Evolutionary conservation across 2,888 invertebrate species (phyloP), one percentile per base, ranked within the genome.

Genomic region (Apocheima hispidaria): DNA sequence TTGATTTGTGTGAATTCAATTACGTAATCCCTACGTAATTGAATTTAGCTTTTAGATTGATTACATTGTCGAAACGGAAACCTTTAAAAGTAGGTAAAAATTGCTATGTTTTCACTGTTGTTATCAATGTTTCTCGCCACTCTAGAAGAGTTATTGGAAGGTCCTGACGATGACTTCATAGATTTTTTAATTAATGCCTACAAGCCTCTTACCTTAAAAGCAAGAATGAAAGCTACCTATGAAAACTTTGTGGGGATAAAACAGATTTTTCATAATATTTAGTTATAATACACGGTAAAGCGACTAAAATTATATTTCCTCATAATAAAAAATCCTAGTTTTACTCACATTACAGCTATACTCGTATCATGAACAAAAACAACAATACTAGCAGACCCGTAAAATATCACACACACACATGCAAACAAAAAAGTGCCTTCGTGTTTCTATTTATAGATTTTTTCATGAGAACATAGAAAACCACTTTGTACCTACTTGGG

Each of bases 391-490:
- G 12, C 18, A 20, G 30, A 6, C 18, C 6, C 40, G 23, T 40
- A 26, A 38, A 38, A 40, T 30, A 48, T 10, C 30, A 10, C 12
- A 38, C 21, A 36, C 23, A 38, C 26, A 44, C 12, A 36, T 10
- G 7, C 23, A 28, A 30, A 14, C 18, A 51, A 7, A 48, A 28
- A 35, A 35, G 49, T 23, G 49, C 49, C 23, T 23, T 35, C 49
- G 35, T 23, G 35, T 26, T 51, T 50, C 60, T 60, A 53, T 55
- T 60, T 38, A 36, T 44, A 41, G 53, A 63, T 64, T 58, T 59
- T 62, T 68, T 65, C n/a, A 54, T 63, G 41, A 63, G 58, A 73
- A 79, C 78, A 76, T 68, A 73, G 75, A 74, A 74, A 73, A 66
- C 70, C 72, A 74, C 70, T 80, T 71, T 72, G 70, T 63, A 62